Base-by-base conservation (phyloP, 2,113 vertebrate genomes). In the Dendrocopos noguchii region DNA sequence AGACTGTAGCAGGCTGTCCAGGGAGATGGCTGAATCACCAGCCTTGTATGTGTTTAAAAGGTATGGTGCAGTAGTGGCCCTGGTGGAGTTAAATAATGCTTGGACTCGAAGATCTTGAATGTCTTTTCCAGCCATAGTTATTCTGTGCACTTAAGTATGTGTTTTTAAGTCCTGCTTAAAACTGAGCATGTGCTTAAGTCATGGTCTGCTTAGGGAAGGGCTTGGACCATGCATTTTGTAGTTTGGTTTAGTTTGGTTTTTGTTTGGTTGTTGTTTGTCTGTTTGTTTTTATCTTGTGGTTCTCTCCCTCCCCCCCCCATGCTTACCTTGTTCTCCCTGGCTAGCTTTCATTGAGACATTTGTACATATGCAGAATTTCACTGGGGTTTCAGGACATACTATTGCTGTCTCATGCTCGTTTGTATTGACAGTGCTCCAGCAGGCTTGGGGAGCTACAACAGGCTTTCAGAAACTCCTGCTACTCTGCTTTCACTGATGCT, bases 391-490 rank as follows among this genome's bases (percentile, higher is more conserved):
- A 63, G 86, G 90, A 66, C 44, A 39, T 34, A 66, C 55, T 73
- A 1, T 47, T 91, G 50, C 74, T 92, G 27, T 42, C 84, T 88
- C 53, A 6, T 1, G 1, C 47, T 81, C 0, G 0, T 53, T 81
- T 81, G 17, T 82, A 46, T 91, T 95, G 91, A 9, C 20, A 59
- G 57, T 61, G 78, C 50, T 92, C 36, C 70, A 46, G 74, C n/a
- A 87, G 61, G 61, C 66, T 55, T 53, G 66, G 74, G 66, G 13
- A 84, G 2, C 73, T 81, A 71, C 67, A 75, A 3, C 9, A 64
- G 66, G 53, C 29, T 33, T 84, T 82, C 66, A 68, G 78, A 68
- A 81, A 7, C 78, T 68, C 0, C 0, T 84, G 71, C 55, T 89
- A 15, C 91, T 91, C 66, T 92, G 78, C 63, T 79, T 34, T 61